Conservation (phyloP, 2,888 invertebrate species). For the Notodonta ziczac region DNA sequence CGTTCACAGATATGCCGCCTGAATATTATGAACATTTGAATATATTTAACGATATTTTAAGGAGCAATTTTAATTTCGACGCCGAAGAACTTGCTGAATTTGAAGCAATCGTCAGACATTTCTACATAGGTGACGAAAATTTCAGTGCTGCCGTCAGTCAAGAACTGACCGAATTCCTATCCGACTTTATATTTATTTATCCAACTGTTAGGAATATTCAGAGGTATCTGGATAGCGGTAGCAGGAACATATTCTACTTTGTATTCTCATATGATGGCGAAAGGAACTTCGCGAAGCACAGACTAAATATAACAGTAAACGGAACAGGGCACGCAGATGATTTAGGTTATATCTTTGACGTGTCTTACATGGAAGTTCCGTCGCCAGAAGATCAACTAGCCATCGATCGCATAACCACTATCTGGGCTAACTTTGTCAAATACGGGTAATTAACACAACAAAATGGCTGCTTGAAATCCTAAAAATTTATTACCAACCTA, state of each 20-base stretch:
- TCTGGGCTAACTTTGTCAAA: slow-evolving; percentile 61
- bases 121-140: slow-evolving; percentile 56
- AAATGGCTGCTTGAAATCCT: no score
- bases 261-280: slow-evolving; percentile 58
- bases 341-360: slow-evolving; percentile 54
- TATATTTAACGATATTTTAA: slow-evolving; percentile 29
- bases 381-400: slow-evolving; percentile 45
- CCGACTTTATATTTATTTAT: slow-evolving; percentile 51
- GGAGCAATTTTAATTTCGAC: slow-evolving; percentile 40
- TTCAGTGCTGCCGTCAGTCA: slow-evolving; percentile 36
- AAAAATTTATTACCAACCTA: no score
- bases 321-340: slow-evolving; percentile 55
- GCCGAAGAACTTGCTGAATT: slow-evolving; percentile 33
- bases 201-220: slow-evolving; percentile 45
- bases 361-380: slow-evolving; percentile 38
- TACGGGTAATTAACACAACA: slow-evolving; percentile 42
- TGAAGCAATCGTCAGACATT: slow-evolving; percentile 48
- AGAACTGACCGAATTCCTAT: slow-evolving; percentile 44
- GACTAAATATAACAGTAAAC: slow-evolving; percentile 39
- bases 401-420: slow-evolving; percentile 51
- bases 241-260: slow-evolving; percentile 50
- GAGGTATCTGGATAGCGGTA: slow-evolving; percentile 47
- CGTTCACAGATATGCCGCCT: slow-evolving; percentile 22
- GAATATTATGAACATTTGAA: slow-evolving; percentile 27
- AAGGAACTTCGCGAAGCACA: slow-evolving; percentile 51